Evolutionary conservation across 64 coral and sea anemone genomes (phyloP).

Genomic region (Acropora tenuis): DNA sequence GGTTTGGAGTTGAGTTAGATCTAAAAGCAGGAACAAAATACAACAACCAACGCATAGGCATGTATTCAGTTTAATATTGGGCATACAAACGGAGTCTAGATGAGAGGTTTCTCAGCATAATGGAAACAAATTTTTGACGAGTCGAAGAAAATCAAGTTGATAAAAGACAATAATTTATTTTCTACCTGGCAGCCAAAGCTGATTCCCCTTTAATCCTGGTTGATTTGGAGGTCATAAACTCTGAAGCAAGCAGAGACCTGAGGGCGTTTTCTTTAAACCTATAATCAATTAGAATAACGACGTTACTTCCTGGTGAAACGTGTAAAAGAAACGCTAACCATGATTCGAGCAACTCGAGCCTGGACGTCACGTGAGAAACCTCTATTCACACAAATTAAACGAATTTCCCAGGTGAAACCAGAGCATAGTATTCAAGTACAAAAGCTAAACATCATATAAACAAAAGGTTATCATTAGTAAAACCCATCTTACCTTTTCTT

Average conservation of each 20-base stretch:
- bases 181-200: constrained; percentile 2
- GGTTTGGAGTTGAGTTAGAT: constrained; percentile 84
- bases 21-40: not conserved
- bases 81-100: no score
- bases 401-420: no score
- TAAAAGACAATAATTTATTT: not conserved
- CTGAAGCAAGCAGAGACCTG: not conserved
- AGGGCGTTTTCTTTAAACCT: constrained; percentile 23
- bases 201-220: not conserved
- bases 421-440: no score
- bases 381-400: not conserved
- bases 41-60: no score
- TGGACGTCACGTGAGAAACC: not conserved
- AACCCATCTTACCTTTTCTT: constrained; percentile 11
- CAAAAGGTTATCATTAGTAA: not conserved
- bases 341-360: not conserved
- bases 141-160: not conserved
- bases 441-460: no score
- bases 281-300: not conserved
- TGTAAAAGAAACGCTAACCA: not conserved
- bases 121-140: no score
- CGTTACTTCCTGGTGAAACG: not conserved
- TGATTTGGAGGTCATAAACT: not conserved
- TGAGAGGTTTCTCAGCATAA: no score
- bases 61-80: no score